phyloP scores from a whole-genome alignment of 2,797 vertebrate genomes.

The Sebastes wilsoni region DNA sequence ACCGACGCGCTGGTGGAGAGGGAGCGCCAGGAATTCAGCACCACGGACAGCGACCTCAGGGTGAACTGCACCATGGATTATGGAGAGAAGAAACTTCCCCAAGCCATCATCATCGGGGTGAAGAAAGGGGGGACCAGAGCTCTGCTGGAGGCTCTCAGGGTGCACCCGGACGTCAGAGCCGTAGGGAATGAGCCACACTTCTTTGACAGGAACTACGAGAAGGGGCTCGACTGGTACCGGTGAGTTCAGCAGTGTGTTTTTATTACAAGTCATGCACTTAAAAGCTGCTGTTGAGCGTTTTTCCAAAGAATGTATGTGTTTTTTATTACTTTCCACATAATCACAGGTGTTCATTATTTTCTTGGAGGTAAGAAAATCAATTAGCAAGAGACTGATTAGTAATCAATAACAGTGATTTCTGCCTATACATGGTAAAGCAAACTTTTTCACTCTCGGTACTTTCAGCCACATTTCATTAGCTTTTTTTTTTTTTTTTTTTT shows the following conservation, averaged over 20 bases:
- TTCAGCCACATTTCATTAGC: neutral
- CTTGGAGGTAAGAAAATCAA: neutral
- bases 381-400: neutral
- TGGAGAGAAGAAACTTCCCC: constrained; percentile 94
- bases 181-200: constrained; percentile 98
- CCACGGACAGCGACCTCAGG: constrained; percentile 88
- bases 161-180: constrained; percentile 96
- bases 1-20: constrained; percentile 79
- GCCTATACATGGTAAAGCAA: neutral
- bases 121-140: constrained; percentile 97
- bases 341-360: neutral
- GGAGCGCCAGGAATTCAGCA: constrained; percentile 87
- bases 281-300: neutral
- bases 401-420: neutral
- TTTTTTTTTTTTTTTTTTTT: too few relatives aligned
- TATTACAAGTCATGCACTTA: neutral
- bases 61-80: constrained; percentile 91
- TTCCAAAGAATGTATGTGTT: neutral
- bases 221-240: constrained; percentile 98
- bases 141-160: constrained; percentile 93
- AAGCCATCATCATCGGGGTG: constrained; percentile 97
- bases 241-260: constrained; percentile 65
- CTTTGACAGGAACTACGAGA: constrained; percentile 98
- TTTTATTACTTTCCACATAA: neutral
- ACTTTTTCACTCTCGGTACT: neutral